phyloP scores from a whole-genome alignment of 2,797 vertebrate species.

The Tiaroga cobitis region DNA sequence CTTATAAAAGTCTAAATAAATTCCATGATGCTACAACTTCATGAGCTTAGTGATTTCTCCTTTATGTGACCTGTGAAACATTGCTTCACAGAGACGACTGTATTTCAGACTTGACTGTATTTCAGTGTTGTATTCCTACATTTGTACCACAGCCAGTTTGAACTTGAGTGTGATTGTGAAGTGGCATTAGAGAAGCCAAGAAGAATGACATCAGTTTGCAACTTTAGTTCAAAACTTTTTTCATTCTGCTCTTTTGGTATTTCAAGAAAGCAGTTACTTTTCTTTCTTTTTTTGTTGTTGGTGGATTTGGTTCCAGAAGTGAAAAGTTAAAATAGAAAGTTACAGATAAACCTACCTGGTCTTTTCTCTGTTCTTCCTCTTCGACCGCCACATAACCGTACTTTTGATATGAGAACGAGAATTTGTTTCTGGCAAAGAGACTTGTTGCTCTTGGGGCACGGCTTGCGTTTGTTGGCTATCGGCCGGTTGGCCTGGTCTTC shows the following conservation, averaged over 20 bases:
- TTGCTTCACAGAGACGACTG: neutral
- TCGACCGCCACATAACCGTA: constrained; percentile 86
- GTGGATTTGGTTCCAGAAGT: neutral
- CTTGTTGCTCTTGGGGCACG: constrained; percentile 90
- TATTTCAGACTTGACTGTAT: neutral
- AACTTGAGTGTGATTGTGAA: neutral
- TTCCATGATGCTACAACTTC: constrained; percentile 8
- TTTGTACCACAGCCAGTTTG: neutral
- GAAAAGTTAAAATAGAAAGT: constrained; percentile 8
- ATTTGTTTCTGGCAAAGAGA: constrained; percentile 93
- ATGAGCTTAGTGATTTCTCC: constrained; percentile 18
- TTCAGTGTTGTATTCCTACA: neutral
- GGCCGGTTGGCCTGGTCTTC: constrained; percentile 86
- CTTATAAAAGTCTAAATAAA: constrained; percentile 37
- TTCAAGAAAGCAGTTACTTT: neutral
- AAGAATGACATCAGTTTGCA: neutral
- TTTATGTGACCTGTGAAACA: constrained; percentile 4
- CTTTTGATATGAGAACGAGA: constrained; percentile 89
- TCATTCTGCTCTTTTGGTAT: neutral
- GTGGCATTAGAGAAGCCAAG: neutral
- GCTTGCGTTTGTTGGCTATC: constrained; percentile 84
- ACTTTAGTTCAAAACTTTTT: constrained; percentile 15
- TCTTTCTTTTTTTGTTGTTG: neutral
- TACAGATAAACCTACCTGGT: constrained; percentile 79
- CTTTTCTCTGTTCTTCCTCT: constrained; percentile 81